These are phyloP conservation scores for Nematostella vectensis DNA, from an alignment of 92 coral and sea anemone genomes.

Conservation along the genomic window DNA sequence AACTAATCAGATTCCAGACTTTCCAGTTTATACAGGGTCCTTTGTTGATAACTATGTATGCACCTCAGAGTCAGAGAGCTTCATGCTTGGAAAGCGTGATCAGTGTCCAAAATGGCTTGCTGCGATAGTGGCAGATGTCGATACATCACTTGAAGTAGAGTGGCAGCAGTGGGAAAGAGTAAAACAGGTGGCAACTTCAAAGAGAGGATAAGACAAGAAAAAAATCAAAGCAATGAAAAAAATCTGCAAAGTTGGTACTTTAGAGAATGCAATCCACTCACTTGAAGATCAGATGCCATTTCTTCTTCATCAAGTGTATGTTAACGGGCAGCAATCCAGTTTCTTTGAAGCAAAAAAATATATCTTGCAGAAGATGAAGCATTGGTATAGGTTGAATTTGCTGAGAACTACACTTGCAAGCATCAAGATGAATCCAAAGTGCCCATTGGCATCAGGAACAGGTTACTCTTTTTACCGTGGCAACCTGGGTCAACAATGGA, in stretches of 20 bases:
- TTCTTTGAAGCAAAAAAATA: slow-evolving; percentile 35
- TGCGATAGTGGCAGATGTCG: neutral
- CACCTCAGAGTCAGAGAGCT: neutral
- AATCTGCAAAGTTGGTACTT: neutral
- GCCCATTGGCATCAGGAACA: slow-evolving; percentile 66
- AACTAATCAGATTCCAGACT: slow-evolving; percentile 7
- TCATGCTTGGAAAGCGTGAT: slow-evolving; percentile 23
- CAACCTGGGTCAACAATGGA: too few relatives aligned
- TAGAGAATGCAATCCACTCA: neutral
- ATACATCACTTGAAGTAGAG: neutral
- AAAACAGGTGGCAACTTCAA: slow-evolving; percentile 1
- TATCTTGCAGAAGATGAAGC: slow-evolving; percentile 35
- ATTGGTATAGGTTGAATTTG: slow-evolving; percentile 53
- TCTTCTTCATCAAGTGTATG: slow-evolving; percentile 20
- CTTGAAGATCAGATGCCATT: neutral
- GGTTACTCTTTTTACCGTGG: slow-evolving; percentile 31
- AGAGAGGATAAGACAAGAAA: slow-evolving; percentile 6
- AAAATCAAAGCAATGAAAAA: neutral
- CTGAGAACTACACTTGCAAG: slow-evolving; percentile 46
- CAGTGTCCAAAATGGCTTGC: slow-evolving; percentile 5
- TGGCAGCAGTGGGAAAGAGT: slow-evolving; percentile 47
- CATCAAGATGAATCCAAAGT: slow-evolving; percentile 46
- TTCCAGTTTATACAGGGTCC: slow-evolving; percentile 14
- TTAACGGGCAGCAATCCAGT: slow-evolving; percentile 38
- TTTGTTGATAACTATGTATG: slow-evolving; percentile 23